A percentile compares a stretch with the other conserved stretches of the same genome.
Conservation (phyloP, 2,113 vertebrate species). For the Poicephalus meyeri region DNA sequence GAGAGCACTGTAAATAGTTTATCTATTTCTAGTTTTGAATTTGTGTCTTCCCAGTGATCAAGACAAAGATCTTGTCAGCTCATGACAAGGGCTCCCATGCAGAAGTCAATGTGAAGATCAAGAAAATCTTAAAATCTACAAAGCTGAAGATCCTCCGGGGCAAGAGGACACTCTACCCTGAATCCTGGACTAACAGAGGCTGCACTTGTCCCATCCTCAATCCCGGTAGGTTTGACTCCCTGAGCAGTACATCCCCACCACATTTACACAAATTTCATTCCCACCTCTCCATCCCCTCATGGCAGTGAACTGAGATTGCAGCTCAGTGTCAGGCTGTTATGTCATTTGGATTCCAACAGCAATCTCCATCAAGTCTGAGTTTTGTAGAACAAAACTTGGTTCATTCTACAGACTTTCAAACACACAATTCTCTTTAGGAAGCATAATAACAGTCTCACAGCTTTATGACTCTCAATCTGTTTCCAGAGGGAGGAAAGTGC, state of each 20-base stretch:
- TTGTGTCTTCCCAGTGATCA: constrained; percentile 82
- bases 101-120: constrained; percentile 95
- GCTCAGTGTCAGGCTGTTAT: background rate
- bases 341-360: background rate
- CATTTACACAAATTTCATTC: background rate
- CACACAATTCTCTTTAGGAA: background rate
- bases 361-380: background rate
- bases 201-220: constrained; percentile 98
- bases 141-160: constrained; percentile 88
- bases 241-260: background rate
- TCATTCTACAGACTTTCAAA: background rate
- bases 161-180: constrained; percentile 88
- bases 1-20: background rate
- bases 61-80: constrained; percentile 92
- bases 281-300: background rate
- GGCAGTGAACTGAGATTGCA: background rate
- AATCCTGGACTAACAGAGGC: constrained; percentile 95
- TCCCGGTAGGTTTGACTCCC: constrained; percentile 80
- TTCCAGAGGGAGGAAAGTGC: background rate
- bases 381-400: constrained; percentile 2
- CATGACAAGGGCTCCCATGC: constrained; percentile 97
- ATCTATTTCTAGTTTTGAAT: constrained; percentile 27
- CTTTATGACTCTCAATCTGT: background rate
- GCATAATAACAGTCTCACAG: background rate
- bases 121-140: constrained; percentile 92